Conservation (phyloP, 2,113 vertebrate species). For the Pelmatolapia mariae region DNA sequence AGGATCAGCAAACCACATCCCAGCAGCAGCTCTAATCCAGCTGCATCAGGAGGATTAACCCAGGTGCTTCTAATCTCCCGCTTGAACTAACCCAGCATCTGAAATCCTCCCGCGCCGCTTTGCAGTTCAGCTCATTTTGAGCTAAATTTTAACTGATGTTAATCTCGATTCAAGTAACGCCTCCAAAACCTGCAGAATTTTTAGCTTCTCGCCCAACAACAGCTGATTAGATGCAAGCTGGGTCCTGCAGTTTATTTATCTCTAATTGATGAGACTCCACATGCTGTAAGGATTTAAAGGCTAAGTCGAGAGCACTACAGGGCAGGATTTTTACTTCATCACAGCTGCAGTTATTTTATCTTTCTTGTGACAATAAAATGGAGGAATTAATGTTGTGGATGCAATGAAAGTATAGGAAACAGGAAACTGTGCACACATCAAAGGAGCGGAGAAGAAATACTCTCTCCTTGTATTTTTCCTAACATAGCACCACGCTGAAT, state of each 20-base stretch:
- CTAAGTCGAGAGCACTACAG: too few species aligned
- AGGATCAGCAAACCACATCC: neutral
- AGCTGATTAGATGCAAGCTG: neutral
- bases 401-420: neutral
- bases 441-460: rapidly evolving
- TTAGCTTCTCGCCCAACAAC: neutral
- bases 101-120: neutral
- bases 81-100: neutral
- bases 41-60: neutral
- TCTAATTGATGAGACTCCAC: rapidly evolving
- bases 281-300: neutral
- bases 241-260: neutral
- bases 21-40: neutral
- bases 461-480: neutral
- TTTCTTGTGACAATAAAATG: rapidly evolving
- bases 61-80: neutral
- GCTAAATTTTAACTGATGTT: neutral
- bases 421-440: neutral
- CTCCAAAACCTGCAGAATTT: neutral
- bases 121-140: neutral
- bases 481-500: neutral
- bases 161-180: neutral
- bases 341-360: neutral
- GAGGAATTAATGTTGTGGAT: neutral
- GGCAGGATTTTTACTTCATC: neutral